These are phyloP conservation scores for Parotocinclus haroldoi DNA, from an alignment of 2,797 vertebrate genomes.

Conservation along the genomic window DNA sequence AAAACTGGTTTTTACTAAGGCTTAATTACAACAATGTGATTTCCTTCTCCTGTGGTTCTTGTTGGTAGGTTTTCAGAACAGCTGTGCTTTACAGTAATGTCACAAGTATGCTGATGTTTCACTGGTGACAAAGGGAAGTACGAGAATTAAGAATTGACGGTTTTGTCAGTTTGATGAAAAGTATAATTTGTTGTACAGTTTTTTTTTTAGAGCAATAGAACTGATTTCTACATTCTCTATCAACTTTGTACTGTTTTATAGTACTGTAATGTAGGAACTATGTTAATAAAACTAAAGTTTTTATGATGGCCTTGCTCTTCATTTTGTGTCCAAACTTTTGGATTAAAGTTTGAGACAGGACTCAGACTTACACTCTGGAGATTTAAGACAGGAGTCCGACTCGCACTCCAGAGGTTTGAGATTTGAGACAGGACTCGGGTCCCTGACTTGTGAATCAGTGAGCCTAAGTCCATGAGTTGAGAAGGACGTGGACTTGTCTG, in stretches of 20 bases:
- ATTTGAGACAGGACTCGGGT: too few relatives aligned
- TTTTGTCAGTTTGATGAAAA: too few relatives aligned
- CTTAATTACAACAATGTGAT: background rate
- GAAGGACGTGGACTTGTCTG: too few relatives aligned
- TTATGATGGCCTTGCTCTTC: background rate
- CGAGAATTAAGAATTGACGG: slow-evolving; percentile 9
- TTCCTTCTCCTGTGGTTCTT: background rate
- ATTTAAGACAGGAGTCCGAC: too few relatives aligned
- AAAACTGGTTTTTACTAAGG: slow-evolving; percentile 24
- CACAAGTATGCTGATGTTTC: background rate
- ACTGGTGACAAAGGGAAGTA: slow-evolving; percentile 22
- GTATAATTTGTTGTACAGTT: slow-evolving; percentile 58
- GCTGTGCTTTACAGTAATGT: background rate
- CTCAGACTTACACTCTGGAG: too few relatives aligned
- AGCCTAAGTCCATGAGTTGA: too few relatives aligned
- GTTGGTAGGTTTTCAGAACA: background rate
- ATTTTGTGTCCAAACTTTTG: background rate
- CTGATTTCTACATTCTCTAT: slow-evolving; percentile 62
- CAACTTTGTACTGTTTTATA: slow-evolving; percentile 75
- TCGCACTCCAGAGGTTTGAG: too few relatives aligned
- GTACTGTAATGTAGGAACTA: slow-evolving; percentile 69
- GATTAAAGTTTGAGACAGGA: too few relatives aligned
- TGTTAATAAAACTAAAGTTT: slow-evolving; percentile 54
- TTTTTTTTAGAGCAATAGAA: slow-evolving; percentile 53
- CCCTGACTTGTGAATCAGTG: too few relatives aligned